Evolutionary conservation across 1,140 invertebrate species (phyloP).

Genomic region (Apis laboriosa): DNA sequence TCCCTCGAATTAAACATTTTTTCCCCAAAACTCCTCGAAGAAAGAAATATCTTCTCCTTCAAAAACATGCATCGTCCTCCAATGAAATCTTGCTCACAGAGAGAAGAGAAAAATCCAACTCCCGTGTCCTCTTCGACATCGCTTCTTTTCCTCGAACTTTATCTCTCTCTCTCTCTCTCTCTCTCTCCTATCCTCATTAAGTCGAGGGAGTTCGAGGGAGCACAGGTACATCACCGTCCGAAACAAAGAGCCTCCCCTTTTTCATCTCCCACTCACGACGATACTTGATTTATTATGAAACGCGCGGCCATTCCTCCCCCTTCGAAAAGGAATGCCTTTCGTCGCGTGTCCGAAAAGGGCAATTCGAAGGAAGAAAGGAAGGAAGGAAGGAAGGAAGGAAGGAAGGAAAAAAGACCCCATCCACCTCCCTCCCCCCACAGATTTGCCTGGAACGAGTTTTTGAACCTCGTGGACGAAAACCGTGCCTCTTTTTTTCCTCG

Average conservation of each 20-base stretch:
- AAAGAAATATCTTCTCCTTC: not conserved
- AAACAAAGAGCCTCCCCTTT: slow-evolving; percentile 3
- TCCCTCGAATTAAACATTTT: no score
- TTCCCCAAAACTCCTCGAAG: not conserved
- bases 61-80: not conserved
- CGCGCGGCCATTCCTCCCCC: not conserved
- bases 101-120: not conserved
- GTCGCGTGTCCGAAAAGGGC: slow-evolving; percentile 3
- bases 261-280: slow-evolving; percentile 5
- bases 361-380: not conserved
- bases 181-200: not conserved
- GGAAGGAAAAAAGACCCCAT: not conserved
- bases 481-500: slow-evolving; percentile 57
- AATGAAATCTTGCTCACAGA: not conserved
- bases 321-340: not conserved
- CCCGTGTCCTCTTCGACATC: not conserved
- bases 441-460: slow-evolving; percentile 50
- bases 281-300: slow-evolving; percentile 43
- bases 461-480: slow-evolving; percentile 59
- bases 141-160: not conserved
- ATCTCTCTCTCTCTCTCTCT: no score
- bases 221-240: not conserved
- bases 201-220: not conserved
- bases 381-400: not conserved
- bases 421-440: slow-evolving; percentile 21